A percentile compares a stretch with the other conserved stretches of the same genome.
phyloP scores from a whole-genome alignment of 2,113 vertebrate genomes.

The Phylloscopus trochiloides region DNA sequence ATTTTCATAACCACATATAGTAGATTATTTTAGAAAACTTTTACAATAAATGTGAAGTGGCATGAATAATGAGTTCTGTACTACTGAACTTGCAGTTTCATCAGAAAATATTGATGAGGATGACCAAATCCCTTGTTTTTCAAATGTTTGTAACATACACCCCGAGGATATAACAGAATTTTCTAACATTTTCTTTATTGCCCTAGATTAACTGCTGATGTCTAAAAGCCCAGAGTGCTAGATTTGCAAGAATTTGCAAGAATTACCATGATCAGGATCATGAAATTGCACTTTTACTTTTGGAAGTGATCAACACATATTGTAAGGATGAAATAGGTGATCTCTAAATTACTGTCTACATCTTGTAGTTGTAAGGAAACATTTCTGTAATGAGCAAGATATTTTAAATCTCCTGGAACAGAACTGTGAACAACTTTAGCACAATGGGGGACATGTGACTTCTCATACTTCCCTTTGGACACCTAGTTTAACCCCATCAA shows the following conservation, averaged over 20 bases:
- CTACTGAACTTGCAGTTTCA: not conserved
- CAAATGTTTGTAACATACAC: not conserved
- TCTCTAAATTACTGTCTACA: not conserved
- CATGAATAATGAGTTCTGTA: not conserved
- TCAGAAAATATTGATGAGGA: not conserved
- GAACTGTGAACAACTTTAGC: not conserved
- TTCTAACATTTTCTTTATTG: not conserved
- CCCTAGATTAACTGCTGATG: not conserved
- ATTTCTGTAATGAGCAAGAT: not conserved
- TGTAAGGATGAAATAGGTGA: not conserved
- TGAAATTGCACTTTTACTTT: not conserved
- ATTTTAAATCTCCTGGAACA: not conserved
- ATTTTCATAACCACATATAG: not conserved
- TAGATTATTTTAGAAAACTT: not conserved
- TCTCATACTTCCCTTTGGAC: not conserved
- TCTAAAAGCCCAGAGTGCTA: not conserved
- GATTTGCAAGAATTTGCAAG: too few species aligned
- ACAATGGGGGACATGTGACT: not conserved
- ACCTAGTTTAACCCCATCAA: not conserved
- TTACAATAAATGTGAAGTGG: not conserved
- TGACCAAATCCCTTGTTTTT: not conserved
- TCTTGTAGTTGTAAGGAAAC: not conserved
- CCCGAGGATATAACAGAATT: not conserved
- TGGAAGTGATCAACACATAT: not conserved
- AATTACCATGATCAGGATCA: not conserved